Evolutionary conservation across 2,797 vertebrate species (phyloP), one percentile per base, ranked within the genome.

Genomic region (Crocodylus rhombifer): DNA sequence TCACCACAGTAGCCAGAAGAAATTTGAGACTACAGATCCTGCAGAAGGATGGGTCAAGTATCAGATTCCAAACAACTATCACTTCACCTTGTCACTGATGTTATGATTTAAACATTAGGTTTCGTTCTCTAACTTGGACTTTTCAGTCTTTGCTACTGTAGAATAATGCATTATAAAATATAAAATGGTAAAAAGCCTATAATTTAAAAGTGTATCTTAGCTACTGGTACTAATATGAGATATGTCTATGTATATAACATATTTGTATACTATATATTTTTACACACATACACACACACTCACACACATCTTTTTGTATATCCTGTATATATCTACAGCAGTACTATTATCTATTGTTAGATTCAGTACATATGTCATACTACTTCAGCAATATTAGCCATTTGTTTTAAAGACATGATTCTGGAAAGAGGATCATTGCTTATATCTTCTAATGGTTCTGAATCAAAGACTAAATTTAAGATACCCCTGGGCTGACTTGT

Each of bases 311-410:
- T 51, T 51, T 51, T 51, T 51, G 42, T 51, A 51, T 51, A 51
- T 51, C 42, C 10, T 51, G 42, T 21, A 87, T 25, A 78, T 78
- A 33, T 60, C 42, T 17, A 58, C 0, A 71, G 51, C 30, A 84
- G 33, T 36, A 51, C 3, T 20, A 62, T 2, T 14, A 25, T 3
- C 15, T 14, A 57, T 81, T 76, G 71, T 55, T 16, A 84, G 28
- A 55, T 1, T 64, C 36, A 28, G 57, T 36, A 14, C 16, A 10
- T 87, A 33, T 20, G 3, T 14, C 28, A 16, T 14, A 55, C 75
- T 1, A 2, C 3, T 33, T 74, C 84, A 56, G 17, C 78, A 12
- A 63, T 80, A 78, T 77, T 0, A 26, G 1, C 21, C 0, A 2
- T 13, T 14, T 55, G 57, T 78, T 61, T 62, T 8, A n/a, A 80